Percentiles rank a stretch among this genome's conserved stretches.
Evolutionary conservation across 2,888 invertebrate genomes (phyloP).

Genomic region (Mesopsocus fuscifrons): DNA sequence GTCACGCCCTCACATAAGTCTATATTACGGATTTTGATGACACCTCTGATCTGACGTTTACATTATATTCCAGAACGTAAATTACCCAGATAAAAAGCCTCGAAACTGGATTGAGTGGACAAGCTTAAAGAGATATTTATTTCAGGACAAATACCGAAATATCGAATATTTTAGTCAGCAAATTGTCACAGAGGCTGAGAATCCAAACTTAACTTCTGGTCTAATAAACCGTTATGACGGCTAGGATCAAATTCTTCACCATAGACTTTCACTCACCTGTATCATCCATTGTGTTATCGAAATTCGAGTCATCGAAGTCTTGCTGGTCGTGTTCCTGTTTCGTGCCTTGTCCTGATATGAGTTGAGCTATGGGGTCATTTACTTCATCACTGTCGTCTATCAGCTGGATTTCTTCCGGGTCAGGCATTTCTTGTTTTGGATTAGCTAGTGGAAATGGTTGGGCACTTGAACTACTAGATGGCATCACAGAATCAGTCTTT

Average conservation of each 20-base stretch:
- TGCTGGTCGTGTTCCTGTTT: constrained; percentile 10
- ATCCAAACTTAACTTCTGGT: too few relatives aligned
- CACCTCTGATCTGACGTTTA: too few relatives aligned
- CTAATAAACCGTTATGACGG: too few relatives aligned
- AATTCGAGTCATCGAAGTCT: constrained; percentile 7
- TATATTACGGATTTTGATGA: too few relatives aligned
- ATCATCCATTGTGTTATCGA: constrained; percentile 7
- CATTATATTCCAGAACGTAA: too few relatives aligned
- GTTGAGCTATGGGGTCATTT: constrained; percentile 6
- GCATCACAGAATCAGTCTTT: constrained; percentile 9
- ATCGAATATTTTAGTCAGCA: too few relatives aligned
- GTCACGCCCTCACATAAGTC: background rate
- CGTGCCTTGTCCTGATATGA: constrained; percentile 7
- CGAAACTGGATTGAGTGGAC: too few relatives aligned
- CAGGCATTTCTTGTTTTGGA: constrained; percentile 10
- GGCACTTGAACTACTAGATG: constrained; percentile 9
- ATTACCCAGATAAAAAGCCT: too few relatives aligned
- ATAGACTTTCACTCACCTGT: constrained; percentile 8
- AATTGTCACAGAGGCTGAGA: too few relatives aligned
- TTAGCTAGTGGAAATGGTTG: constrained; percentile 8
- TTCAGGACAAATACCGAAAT: too few relatives aligned
- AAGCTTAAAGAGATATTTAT: too few relatives aligned
- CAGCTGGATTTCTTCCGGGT: constrained; percentile 7
- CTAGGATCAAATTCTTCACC: too few relatives aligned
- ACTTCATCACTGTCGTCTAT: constrained; percentile 7